A percentile compares a stretch with the other conserved stretches of the same genome.
These are phyloP conservation scores for Lithobates pipiens DNA, from an alignment of 2,797 vertebrate genomes.

Conservation along the genomic window DNA sequence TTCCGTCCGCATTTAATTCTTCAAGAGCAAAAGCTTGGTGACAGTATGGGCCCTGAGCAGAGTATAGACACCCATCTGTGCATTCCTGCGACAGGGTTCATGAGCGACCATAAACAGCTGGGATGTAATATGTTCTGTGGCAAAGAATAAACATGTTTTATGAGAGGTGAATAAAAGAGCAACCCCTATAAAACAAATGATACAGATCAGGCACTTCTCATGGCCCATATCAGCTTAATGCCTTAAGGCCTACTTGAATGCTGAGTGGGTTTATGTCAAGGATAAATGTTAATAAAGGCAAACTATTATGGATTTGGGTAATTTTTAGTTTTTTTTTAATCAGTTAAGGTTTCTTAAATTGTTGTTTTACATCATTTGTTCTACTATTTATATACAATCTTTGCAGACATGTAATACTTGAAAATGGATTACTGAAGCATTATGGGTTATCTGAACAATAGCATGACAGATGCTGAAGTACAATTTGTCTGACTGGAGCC, in stretches of 20 bases:
- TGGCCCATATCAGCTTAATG: background rate
- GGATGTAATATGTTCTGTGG: conserved; percentile 22
- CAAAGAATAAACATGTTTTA: conserved; percentile 33
- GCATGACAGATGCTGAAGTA: no score
- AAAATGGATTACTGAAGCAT: no score
- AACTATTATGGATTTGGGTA: background rate
- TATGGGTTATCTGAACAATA: no score
- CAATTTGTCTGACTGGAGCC: no score
- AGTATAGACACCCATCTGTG: background rate
- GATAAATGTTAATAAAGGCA: background rate
- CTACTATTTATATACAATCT: no score
- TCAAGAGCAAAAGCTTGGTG: conserved; percentile 41
- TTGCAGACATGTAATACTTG: no score
- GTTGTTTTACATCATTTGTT: no score
- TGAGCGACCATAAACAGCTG: background rate
- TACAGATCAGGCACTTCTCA: conserved; percentile 7
- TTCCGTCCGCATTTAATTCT: conserved; percentile 40
- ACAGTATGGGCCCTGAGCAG: conserved; percentile 24
- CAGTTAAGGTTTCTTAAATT: no score
- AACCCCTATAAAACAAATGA: conserved; percentile 17
- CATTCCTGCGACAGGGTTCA: conserved; percentile 22
- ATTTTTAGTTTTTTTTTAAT: background rate
- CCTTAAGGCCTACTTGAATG: background rate
- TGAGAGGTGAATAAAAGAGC: conserved; percentile 44
- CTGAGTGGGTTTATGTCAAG: background rate